These are phyloP conservation scores for Harpalus rubripes DNA, from an alignment of 2,888 invertebrate genomes.

Conservation along the genomic window DNA sequence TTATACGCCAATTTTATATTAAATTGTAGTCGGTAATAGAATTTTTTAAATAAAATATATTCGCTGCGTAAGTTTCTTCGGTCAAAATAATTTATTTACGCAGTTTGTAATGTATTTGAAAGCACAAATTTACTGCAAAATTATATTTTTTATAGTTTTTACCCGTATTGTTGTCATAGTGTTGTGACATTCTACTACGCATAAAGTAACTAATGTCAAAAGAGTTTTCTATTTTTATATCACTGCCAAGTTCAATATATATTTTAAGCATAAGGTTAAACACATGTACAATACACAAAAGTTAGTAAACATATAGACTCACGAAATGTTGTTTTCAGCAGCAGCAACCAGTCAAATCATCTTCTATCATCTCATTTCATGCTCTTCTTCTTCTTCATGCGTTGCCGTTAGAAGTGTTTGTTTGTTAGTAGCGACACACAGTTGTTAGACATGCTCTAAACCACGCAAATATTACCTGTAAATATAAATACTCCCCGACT, in stretches of 20 bases:
- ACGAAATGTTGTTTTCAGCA: conserved; percentile 28
- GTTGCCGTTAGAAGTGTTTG: conserved; percentile 44
- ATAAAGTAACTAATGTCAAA: too few relatives aligned
- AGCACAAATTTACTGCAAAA: too few relatives aligned
- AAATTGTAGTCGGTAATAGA: too few relatives aligned
- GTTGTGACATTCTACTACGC: too few relatives aligned
- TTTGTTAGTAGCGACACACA: conserved; percentile 60
- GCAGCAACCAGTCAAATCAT: conserved; percentile 64
- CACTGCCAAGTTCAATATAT: background rate
- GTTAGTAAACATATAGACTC: conserved; percentile 50
- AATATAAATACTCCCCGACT: conserved; percentile 76
- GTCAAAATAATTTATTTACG: too few relatives aligned
- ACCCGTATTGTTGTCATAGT: background rate
- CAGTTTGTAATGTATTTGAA: too few relatives aligned
- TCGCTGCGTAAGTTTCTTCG: too few relatives aligned
- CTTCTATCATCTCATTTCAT: conserved; percentile 21
- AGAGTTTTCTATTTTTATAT: background rate
- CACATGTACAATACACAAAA: conserved; percentile 10
- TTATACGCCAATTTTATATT: too few relatives aligned
- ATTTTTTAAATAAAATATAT: too few relatives aligned
- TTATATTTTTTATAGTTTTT: too few relatives aligned
- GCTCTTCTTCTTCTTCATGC: conserved; percentile 57
- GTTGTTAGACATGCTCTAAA: conserved; percentile 7
- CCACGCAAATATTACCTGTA: conserved; percentile 69
- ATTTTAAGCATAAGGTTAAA: background rate